phyloP scores from a whole-genome alignment of 1,140 invertebrate species.

The Anastrepha obliqua region DNA sequence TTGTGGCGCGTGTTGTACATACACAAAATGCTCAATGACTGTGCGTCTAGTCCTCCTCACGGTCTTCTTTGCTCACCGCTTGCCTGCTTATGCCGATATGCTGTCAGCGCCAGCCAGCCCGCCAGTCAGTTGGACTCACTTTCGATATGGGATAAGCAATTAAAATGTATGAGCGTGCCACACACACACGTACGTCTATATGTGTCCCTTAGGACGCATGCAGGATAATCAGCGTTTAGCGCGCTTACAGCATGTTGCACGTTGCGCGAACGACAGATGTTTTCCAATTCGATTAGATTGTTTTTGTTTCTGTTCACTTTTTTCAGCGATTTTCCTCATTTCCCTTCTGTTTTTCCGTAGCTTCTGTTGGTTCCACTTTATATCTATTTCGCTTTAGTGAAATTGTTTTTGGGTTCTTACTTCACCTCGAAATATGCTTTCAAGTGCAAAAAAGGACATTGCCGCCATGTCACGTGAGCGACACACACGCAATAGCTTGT shows the following conservation, averaged over 20 bases:
- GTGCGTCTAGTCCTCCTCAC: too few relatives aligned
- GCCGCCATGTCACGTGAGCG: neutral
- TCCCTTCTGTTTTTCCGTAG: neutral
- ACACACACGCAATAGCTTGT: neutral
- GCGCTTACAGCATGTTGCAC: conserved; percentile 1
- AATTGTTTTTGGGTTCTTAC: neutral
- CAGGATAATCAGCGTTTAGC: conserved; percentile 20
- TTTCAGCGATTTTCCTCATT: conserved; percentile 23
- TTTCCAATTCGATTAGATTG: conserved; percentile 40
- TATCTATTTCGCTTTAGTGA: too few relatives aligned
- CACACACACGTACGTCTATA: neutral
- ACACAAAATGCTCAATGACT: neutral
- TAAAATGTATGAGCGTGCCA: conserved; percentile 31
- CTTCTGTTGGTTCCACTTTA: neutral
- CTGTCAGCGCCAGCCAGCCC: conserved; percentile 4
- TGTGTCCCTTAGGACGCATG: neutral
- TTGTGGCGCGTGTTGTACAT: neutral
- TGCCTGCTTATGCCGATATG: neutral
- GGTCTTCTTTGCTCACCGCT: neutral
- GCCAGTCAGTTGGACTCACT: neutral
- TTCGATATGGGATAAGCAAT: conserved; percentile 43
- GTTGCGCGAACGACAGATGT: conserved; percentile 38
- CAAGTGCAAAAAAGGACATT: conserved; percentile 26
- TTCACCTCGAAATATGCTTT: neutral
- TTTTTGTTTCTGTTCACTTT: conserved; percentile 10